Evolutionary conservation across 2,888 invertebrate species (phyloP).

Genomic region (Oscheius sp.): DNA sequence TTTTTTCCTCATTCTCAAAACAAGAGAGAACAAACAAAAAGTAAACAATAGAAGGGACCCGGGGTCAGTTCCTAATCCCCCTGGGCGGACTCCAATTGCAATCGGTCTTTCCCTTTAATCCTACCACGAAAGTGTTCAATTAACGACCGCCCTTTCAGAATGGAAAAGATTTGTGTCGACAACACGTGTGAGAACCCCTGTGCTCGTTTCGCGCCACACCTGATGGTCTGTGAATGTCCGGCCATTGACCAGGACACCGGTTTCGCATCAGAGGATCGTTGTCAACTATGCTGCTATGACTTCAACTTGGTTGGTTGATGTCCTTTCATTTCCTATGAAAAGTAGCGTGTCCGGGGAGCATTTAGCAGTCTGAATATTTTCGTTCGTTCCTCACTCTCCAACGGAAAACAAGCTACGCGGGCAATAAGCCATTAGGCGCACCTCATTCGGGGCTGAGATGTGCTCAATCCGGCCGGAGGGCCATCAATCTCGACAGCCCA

Average conservation of each 20-base stretch:
- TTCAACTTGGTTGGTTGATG: constrained; percentile 60
- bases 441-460: constrained; percentile 24
- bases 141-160: constrained; percentile 44
- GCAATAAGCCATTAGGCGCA: constrained; percentile 28
- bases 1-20: no score
- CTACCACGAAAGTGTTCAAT: constrained; percentile 27
- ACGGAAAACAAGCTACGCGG: constrained; percentile 18
- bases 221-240: constrained; percentile 70
- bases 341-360: background rate
- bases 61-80: constrained; percentile 11
- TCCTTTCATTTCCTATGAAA: background rate
- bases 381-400: constrained; percentile 1
- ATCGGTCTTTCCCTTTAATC: constrained; percentile 20
- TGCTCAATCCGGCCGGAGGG: constrained; percentile 15
- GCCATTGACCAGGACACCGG: constrained; percentile 70
- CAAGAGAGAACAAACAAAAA: no score
- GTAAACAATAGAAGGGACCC: background rate
- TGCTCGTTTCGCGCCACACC: constrained; percentile 64
- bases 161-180: constrained; percentile 70
- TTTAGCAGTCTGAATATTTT: constrained; percentile 14
- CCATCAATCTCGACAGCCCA: constrained; percentile 23
- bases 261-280: constrained; percentile 69
- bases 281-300: constrained; percentile 70
- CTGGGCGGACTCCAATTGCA: constrained; percentile 13
- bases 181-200: constrained; percentile 70